Conservation (phyloP, 2,797 vertebrate species). For the Clarias platycephalus region DNA sequence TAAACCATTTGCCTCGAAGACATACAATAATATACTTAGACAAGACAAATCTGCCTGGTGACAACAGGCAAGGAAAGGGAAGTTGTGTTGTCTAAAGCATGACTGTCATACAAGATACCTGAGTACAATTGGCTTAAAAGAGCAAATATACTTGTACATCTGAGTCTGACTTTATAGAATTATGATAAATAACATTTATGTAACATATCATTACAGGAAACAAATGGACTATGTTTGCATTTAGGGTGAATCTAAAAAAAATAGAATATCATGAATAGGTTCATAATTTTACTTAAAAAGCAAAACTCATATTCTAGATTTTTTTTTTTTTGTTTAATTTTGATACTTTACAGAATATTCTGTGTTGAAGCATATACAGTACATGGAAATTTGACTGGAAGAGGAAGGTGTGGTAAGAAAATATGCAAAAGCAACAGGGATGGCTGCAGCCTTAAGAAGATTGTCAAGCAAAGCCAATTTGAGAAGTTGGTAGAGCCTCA, state of each 20-base stretch:
- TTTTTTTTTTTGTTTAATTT: no score
- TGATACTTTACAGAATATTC: no score
- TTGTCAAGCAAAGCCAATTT: no score
- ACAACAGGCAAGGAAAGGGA: constrained; percentile 41
- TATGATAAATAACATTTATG: neutral
- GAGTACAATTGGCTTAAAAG: constrained; percentile 45
- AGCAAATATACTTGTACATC: constrained; percentile 47
- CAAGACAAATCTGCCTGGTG: constrained; percentile 50
- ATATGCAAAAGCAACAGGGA: no score
- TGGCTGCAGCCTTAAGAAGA: no score
- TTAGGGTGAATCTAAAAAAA: neutral
- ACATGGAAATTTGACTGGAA: no score
- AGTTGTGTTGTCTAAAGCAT: constrained; percentile 28
- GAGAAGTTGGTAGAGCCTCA: no score
- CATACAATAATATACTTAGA: constrained; percentile 43
- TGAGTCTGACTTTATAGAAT: neutral
- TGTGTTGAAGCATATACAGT: no score
- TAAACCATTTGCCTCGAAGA: constrained; percentile 54
- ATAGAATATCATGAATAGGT: no score
- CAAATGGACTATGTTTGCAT: neutral
- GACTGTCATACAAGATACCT: constrained; percentile 46
- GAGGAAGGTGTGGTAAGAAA: no score
- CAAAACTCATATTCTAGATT: no score
- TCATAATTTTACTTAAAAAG: no score
- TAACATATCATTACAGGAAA: neutral